Evolutionary conservation across 1,140 invertebrate genomes (phyloP).

Genomic region (Stegodyphus mimosarum): DNA sequence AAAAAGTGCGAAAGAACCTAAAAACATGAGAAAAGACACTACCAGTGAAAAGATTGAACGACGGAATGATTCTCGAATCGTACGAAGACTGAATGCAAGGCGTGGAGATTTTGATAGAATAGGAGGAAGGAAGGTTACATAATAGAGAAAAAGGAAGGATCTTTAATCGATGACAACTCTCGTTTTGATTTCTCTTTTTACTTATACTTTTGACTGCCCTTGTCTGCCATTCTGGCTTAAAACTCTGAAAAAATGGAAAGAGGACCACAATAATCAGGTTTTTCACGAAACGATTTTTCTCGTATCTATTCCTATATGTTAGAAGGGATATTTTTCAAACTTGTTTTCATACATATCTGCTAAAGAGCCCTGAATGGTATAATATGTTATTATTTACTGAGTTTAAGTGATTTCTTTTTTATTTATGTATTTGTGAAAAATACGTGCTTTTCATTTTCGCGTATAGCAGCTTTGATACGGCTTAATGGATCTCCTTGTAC

Average conservation of each 20-base stretch:
- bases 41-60: not conserved
- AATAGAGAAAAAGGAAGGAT: not conserved
- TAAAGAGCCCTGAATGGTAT: too few species aligned
- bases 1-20: constrained; percentile 36
- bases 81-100: not conserved
- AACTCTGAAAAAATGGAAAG: constrained; percentile 1
- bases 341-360: too few species aligned
- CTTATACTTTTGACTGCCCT: constrained; percentile 25
- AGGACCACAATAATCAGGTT: not conserved
- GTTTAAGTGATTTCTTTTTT: too few species aligned
- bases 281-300: too few species aligned
- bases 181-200: constrained; percentile 51
- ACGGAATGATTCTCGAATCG: not conserved
- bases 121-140: not conserved
- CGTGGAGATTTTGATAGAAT: constrained; percentile 6
- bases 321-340: too few species aligned
- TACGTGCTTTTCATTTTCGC: too few species aligned
- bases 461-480: too few species aligned
- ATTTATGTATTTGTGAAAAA: too few species aligned
- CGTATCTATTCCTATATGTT: too few species aligned
- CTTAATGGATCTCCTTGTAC: too few species aligned
- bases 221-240: constrained; percentile 18
- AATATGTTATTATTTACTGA: too few species aligned
- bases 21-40: constrained; percentile 24
- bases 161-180: constrained; percentile 54